Evolutionary conservation across 1,140 invertebrate genomes (phyloP), one percentile per base, ranked within the genome.

Genomic region (Drosophila eugracilis): DNA sequence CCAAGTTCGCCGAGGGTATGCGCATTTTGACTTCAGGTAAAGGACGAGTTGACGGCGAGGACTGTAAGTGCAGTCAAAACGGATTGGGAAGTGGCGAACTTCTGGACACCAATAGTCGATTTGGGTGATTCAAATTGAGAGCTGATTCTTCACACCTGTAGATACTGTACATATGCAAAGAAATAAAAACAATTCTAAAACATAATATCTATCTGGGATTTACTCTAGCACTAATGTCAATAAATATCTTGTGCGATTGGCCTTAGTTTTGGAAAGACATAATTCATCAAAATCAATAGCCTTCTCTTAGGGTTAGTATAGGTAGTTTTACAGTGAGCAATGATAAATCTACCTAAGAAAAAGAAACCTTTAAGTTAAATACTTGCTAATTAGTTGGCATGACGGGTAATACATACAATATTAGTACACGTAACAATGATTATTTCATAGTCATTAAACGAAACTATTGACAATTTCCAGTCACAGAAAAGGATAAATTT

Each of bases 1-100:
- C 89, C 4, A 91, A 91, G 47, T 90, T 91, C 22, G 89, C 89
- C 1, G 89, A 91, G 21, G 89, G 89, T 5, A 41, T 91, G 24
- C 78, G 89, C 24, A 91, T 91, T 7, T 36, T 91, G 22, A 86
- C 88, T 5, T 74, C 89, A 1, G 74, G 69, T 4, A 80, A 75
- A 14, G 77, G 80, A 36, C 63, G 71, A 12, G 47, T 70, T 36
- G 81, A 85, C 21, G 77, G 66, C 12, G 75, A 86, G 30, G 89
- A 91, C 26, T 91, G 89, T 28, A 89, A 91, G 48, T 91, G 89
- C 62, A 71, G 58, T 26, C 75, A 83, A 24, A 83, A 55, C 28
- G 44, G 30, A 7, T n/a, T 77, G 26, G 15, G 57, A 4, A 89
- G 89, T 17, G 73, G 59, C 5, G 89, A 90, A 45, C 30, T 77